Conservation (phyloP, 2,797 vertebrate genomes). For the Meda fulgida region DNA sequence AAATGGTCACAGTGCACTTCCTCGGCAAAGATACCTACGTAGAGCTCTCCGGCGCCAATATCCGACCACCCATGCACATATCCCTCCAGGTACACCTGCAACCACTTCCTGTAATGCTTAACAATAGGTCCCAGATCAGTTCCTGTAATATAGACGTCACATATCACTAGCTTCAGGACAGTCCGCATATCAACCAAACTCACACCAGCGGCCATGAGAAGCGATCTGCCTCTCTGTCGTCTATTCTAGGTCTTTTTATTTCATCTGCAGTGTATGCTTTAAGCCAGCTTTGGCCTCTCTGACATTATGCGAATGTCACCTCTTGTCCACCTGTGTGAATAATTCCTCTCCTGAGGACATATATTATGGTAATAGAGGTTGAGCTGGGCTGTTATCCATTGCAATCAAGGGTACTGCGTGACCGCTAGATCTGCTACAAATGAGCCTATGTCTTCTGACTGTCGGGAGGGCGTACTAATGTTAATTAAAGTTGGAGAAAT, state of each 20-base stretch:
- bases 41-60: slow-evolving; percentile 85
- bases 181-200: slow-evolving; percentile 9
- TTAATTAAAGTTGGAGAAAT: slow-evolving; percentile 64
- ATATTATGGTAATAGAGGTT: slow-evolving; percentile 64
- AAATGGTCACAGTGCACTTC: slow-evolving; percentile 92
- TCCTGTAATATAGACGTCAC: slow-evolving; percentile 20
- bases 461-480: slow-evolving; percentile 53
- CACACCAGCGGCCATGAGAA: slow-evolving; percentile 29
- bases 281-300: slow-evolving; percentile 36
- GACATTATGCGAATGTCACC: slow-evolving; percentile 71
- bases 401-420: slow-evolving; percentile 55
- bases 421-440: slow-evolving; percentile 58
- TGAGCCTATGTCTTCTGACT: slow-evolving; percentile 51
- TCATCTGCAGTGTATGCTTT: slow-evolving; percentile 21
- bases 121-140: slow-evolving; percentile 18
- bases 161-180: slow-evolving; percentile 12
- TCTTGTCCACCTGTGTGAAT: slow-evolving; percentile 63
- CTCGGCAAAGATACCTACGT: slow-evolving; percentile 90
- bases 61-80: slow-evolving; percentile 89
- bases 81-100: slow-evolving; percentile 85
- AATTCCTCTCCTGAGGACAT: slow-evolving; percentile 58
- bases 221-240: background rate
- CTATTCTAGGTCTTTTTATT: slow-evolving; percentile 8
- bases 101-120: slow-evolving; percentile 18
- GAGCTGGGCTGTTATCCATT: slow-evolving; percentile 59